Conservation (phyloP, 2,888 invertebrate genomes). For the Agrotis segetum region DNA sequence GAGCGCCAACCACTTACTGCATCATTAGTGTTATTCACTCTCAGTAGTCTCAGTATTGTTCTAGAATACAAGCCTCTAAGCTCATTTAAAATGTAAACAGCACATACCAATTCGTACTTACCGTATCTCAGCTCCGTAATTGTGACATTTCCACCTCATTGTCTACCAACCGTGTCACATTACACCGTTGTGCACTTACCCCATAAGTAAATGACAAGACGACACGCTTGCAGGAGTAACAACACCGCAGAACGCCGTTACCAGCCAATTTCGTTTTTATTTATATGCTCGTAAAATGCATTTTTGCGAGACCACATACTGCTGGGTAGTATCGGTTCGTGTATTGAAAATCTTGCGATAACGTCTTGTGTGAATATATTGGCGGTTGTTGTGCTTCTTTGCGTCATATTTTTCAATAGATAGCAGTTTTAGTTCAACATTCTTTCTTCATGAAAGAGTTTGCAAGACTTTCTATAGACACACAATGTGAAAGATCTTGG, state of each 20-base stretch:
- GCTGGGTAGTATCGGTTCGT: background rate
- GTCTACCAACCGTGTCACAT: conserved; percentile 8
- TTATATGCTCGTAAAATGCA: conserved; percentile 60
- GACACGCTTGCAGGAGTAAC: conserved; percentile 34
- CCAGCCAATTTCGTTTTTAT: conserved; percentile 62
- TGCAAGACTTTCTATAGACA: too few relatives aligned
- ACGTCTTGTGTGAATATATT: conserved; percentile 5
- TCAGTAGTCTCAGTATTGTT: too few relatives aligned
- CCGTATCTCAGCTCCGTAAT: conserved; percentile 12
- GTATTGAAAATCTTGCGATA: conserved; percentile 35
- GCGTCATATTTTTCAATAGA: conserved; percentile 19
- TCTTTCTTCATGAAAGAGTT: background rate
- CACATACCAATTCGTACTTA: background rate
- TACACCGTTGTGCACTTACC: conserved; percentile 57
- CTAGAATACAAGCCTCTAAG: background rate
- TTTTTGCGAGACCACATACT: conserved; percentile 20
- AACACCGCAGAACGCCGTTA: conserved; percentile 61
- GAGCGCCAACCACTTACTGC: background rate
- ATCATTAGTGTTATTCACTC: background rate
- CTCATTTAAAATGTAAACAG: conserved; percentile 4
- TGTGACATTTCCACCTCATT: conserved; percentile 30
- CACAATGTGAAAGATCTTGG: too few relatives aligned
- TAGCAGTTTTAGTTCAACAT: background rate
- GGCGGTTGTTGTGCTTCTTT: conserved; percentile 4
- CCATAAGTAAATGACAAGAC: conserved; percentile 40